A percentile compares a stretch with the other conserved stretches of the same genome.
Evolutionary conservation across 2,888 invertebrate species (phyloP).

Genomic region (Eupithecia vulgata): DNA sequence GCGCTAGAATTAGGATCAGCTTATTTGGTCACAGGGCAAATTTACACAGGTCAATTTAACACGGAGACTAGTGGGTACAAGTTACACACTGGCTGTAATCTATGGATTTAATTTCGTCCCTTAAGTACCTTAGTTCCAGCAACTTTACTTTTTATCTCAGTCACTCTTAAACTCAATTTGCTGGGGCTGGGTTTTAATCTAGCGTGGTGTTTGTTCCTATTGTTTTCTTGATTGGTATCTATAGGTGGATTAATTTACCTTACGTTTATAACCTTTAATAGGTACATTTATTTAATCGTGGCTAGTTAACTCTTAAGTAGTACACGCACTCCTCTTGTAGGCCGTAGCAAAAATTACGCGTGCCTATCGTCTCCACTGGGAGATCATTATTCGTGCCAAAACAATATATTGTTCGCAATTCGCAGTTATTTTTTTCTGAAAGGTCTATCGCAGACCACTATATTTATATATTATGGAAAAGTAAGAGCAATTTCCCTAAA

Average conservation of each 20-base stretch:
- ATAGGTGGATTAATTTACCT: background rate
- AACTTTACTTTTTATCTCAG: constrained; percentile 31
- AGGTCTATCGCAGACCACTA: constrained; percentile 13
- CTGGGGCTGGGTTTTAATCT: constrained; percentile 6
- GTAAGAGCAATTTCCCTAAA: constrained; percentile 39
- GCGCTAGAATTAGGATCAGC: constrained; percentile 53
- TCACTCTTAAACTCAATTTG: constrained; percentile 11
- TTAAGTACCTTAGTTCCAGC: constrained; percentile 41
- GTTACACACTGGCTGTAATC: constrained; percentile 62
- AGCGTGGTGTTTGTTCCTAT: background rate
- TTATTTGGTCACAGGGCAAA: constrained; percentile 74
- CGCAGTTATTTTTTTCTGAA: constrained; percentile 3
- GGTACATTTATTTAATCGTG: background rate
- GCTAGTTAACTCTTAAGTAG: background rate
- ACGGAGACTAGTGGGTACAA: constrained; percentile 55
- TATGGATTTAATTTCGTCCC: constrained; percentile 66
- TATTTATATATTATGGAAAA: constrained; percentile 33
- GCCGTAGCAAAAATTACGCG: background rate
- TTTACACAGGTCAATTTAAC: constrained; percentile 77
- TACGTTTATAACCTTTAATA: background rate
- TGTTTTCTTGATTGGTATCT: background rate
- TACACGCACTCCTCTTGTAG: background rate
- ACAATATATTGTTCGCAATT: background rate
- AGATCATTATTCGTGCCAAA: constrained; percentile 1
- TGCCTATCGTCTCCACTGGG: background rate